These are phyloP conservation scores for Heteromyza rotundicornis DNA, from an alignment of 2,888 invertebrate genomes.

Conservation along the genomic window DNA sequence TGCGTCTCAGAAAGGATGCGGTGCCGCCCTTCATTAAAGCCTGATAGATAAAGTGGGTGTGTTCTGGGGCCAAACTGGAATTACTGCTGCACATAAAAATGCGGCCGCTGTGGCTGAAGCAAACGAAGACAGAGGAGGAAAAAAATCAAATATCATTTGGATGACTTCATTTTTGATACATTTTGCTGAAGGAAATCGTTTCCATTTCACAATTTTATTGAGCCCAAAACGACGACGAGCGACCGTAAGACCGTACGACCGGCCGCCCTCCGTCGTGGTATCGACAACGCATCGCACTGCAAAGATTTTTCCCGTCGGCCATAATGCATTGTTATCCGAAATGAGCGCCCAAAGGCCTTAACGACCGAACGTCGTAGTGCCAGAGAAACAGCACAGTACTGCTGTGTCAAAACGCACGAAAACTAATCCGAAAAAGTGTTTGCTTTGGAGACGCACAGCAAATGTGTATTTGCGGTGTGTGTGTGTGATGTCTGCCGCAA, in stretches of 20 bases:
- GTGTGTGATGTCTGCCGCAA: no score
- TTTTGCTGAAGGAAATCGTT: slow-evolving; percentile 28
- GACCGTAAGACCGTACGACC: background rate
- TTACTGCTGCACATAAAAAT: slow-evolving; percentile 47
- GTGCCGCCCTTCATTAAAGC: slow-evolving; percentile 6
- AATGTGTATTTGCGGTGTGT: no score
- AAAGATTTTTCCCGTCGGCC: slow-evolving; percentile 22
- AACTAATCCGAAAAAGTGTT: slow-evolving; percentile 19
- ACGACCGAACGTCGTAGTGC: background rate
- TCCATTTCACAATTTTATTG: slow-evolving; percentile 11
- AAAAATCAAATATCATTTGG: background rate
- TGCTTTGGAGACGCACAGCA: no score
- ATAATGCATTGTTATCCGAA: slow-evolving; percentile 32
- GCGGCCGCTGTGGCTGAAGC: background rate
- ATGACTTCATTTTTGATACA: slow-evolving; percentile 11
- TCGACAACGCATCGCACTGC: background rate
- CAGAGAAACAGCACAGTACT: background rate
- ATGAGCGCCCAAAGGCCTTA: slow-evolving; percentile 20
- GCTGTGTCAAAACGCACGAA: background rate
- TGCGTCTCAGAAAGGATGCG: background rate
- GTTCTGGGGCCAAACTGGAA: slow-evolving; percentile 43
- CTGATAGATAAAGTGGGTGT: slow-evolving; percentile 32
- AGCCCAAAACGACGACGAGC: background rate
- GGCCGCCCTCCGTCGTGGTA: background rate
- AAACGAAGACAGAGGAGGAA: background rate